Conservation (phyloP, 2,797 vertebrate species). For the Cirrhinus mrigala region DNA sequence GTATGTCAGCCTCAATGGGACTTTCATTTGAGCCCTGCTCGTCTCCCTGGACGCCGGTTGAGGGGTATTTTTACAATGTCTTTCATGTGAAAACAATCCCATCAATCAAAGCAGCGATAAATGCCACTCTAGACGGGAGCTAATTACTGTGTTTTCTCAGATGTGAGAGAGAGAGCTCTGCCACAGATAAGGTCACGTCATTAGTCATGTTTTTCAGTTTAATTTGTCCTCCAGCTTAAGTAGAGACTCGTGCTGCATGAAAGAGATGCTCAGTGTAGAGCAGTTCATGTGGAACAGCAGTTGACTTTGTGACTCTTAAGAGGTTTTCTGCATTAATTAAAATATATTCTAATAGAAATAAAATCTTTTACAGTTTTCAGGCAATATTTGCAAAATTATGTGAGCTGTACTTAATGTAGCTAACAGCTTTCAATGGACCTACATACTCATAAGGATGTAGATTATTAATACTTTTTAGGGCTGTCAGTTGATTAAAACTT, state of each 20-base stretch:
- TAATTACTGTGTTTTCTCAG: conserved; percentile 31
- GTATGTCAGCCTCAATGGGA: conserved; percentile 29
- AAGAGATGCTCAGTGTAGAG: not conserved
- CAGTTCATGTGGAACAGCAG: not conserved
- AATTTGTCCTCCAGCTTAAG: not conserved
- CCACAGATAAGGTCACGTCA: conserved; percentile 29
- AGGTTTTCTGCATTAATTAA: too few species aligned
- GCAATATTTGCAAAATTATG: not conserved
- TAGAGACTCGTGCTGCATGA: not conserved
- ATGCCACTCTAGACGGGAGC: conserved; percentile 56
- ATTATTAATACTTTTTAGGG: not conserved
- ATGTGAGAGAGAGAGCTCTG: conserved; percentile 62
- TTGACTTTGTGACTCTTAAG: not conserved
- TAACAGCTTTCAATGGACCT: not conserved
- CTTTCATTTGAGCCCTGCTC: conserved; percentile 44
- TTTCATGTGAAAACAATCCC: conserved; percentile 31
- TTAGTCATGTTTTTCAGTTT: conserved; percentile 7
- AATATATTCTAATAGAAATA: not conserved
- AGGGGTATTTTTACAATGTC: conserved; percentile 65
- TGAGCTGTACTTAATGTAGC: not conserved
- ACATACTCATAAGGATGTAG: not conserved
- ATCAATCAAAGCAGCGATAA: conserved; percentile 53
- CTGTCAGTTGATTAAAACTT: too few species aligned
- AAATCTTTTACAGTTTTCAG: not conserved
- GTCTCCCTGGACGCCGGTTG: conserved; percentile 54